Conservation (phyloP, 2,113 vertebrate genomes). For the Turnix velox region DNA sequence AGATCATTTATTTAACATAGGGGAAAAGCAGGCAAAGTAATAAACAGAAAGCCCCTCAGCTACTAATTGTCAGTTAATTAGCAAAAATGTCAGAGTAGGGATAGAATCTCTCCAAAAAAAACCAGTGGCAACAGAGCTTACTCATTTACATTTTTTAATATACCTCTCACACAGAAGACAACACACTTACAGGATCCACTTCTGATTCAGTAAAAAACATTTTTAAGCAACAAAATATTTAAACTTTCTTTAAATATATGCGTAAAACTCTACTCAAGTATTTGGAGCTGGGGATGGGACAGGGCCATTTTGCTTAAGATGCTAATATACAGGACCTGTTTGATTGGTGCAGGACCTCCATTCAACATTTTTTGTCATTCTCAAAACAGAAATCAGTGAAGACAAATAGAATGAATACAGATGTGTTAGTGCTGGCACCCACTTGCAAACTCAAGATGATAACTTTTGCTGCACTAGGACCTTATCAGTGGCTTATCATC, state of each 20-base stretch:
- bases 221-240: background rate
- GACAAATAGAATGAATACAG: background rate
- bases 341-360: background rate
- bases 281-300: background rate
- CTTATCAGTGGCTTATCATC: background rate
- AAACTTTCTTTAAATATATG: background rate
- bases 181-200: background rate
- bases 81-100: background rate
- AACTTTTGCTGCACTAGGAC: background rate
- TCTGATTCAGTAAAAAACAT: background rate
- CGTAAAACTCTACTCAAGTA: background rate
- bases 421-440: background rate
- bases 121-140: background rate
- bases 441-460: background rate
- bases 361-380: background rate
- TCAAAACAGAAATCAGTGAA: background rate
- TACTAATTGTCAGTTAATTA: slow-evolving; percentile 12
- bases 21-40: slow-evolving; percentile 2
- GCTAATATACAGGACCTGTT: background rate
- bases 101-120: background rate
- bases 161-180: background rate
- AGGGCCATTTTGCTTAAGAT: background rate
- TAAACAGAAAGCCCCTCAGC: slow-evolving; percentile 14
- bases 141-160: slow-evolving; percentile 13
- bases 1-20: slow-evolving; percentile 48